Conservation (phyloP, 2,797 vertebrate species). For the Thripadectes ignobilis region DNA sequence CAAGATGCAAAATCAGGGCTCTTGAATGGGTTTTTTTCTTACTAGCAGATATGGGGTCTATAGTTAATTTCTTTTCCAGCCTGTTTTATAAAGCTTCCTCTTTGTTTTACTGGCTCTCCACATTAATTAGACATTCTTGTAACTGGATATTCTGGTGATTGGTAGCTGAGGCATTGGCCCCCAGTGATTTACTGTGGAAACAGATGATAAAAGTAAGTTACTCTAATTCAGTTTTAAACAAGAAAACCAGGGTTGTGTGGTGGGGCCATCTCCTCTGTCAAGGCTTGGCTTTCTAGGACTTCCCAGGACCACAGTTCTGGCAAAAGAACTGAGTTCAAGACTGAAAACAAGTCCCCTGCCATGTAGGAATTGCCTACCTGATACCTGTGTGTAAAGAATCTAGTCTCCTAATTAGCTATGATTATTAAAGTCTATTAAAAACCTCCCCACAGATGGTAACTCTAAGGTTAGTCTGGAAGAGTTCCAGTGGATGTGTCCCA, state of each 20-base stretch:
- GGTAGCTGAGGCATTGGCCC: slow-evolving; percentile 42
- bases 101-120: slow-evolving; percentile 53
- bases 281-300: neutral
- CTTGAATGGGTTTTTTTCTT: slow-evolving; percentile 56
- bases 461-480: neutral
- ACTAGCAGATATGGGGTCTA: slow-evolving; percentile 55
- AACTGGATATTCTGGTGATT: slow-evolving; percentile 57
- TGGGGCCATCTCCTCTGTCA: neutral
- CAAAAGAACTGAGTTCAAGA: neutral
- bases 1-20: slow-evolving; percentile 47
- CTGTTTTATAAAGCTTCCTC: slow-evolving; percentile 54
- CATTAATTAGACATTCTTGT: slow-evolving; percentile 64
- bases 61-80: slow-evolving; percentile 62
- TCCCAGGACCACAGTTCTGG: neutral
- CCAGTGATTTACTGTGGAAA: slow-evolving; percentile 45
- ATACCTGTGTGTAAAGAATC: neutral
- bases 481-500: neutral
- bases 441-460: neutral
- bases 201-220: slow-evolving; percentile 18
- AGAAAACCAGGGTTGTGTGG: neutral
- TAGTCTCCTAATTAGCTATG: neutral
- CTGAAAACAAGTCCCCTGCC: neutral
- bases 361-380: neutral
- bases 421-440: neutral
- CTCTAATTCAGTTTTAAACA: slow-evolving; percentile 1